Base-by-base conservation (phyloP, 35 echinoderm and acorn worm genomes). In the Ophiothrix spiculata region DNA sequence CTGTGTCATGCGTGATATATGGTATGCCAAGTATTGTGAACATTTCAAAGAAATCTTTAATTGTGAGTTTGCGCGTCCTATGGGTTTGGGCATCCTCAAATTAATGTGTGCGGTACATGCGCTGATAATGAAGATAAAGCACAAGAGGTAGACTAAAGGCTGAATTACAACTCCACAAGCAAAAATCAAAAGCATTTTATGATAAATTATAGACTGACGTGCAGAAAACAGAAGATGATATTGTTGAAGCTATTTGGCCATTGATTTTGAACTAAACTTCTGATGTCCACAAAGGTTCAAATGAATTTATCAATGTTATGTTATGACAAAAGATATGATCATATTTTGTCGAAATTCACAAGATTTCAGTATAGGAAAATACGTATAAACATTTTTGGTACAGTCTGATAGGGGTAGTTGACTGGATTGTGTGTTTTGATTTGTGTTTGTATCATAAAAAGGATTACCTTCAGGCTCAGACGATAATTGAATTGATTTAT, bases 41-140 rank as follows among this genome's bases (percentile, higher is more conserved):
- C 75, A 74, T 39, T 85, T 85, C 36, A 85, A 83, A 13, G 81
- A 83, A 23, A 83, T 56, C 29, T 85, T 85, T 21, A 85, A 85
- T 36, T n/a, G n/a, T n/a, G n/a, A n/a, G n/a, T n/a, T n/a, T n/a
- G n/a, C n/a, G n/a, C n/a, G n/a, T n/a, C n/a, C n/a, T 85, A 85
- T 23, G 63, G 83, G 39, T 85, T 85, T 37, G 83, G 83, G 15
- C 33, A 63, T 64, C 83, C 83, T 0, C 49, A 60, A 1, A 85
- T 60, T 33, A 60, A 85, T 85, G 56, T 85, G 31, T 85, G 54
- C 38, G 83, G 83, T 13, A 85, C 32, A 85, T 75, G 64, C n/a
- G 83, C 35, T 4, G 83, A 85, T 8, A 31, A 3, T 0, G 37
- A 73, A 38, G 32, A 75, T 1, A 85, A 85, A 75, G 75, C 11